These are phyloP conservation scores for Xyrichtys novacula DNA, from an alignment of 2,797 vertebrate species.

Conservation along the genomic window DNA sequence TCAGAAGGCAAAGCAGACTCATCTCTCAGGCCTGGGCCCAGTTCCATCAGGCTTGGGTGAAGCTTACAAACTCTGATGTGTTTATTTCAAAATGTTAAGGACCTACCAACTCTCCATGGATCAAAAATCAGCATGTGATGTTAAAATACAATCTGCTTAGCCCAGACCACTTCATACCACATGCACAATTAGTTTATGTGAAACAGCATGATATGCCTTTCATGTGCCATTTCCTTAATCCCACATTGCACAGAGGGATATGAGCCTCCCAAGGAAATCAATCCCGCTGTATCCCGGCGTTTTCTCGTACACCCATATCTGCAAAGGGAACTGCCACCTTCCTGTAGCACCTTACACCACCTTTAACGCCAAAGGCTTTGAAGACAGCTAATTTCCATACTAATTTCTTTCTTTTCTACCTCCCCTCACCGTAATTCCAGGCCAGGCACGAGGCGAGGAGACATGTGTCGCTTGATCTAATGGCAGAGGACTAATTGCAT, in stretches of 20 bases:
- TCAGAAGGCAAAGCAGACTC: conserved; percentile 43
- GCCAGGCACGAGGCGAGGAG: conserved; percentile 72
- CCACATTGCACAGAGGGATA: conserved; percentile 76
- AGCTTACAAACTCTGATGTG: conserved; percentile 45
- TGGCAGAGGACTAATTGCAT: conserved; percentile 84
- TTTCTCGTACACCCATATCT: conserved; percentile 76
- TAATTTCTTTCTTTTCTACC: conserved; percentile 84
- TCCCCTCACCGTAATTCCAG: conserved; percentile 73
- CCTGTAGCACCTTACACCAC: conserved; percentile 79
- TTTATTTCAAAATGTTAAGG: conserved; percentile 61
- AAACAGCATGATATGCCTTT: conserved; percentile 82
- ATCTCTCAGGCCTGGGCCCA: conserved; percentile 24
- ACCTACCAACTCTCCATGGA: conserved; percentile 48
- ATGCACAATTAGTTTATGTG: conserved; percentile 82
- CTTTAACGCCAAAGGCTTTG: conserved; percentile 83
- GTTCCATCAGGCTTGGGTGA: conserved; percentile 29
- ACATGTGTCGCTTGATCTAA: conserved; percentile 85
- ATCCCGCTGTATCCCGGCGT: conserved; percentile 74
- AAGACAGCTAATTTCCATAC: conserved; percentile 88
- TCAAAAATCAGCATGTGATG: conserved; percentile 58
- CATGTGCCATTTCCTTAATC: conserved; percentile 85
- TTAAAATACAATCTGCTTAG: conserved; percentile 77
- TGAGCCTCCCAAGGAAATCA: conserved; percentile 80
- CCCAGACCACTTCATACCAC: conserved; percentile 70
- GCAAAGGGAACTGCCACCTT: conserved; percentile 79